These are phyloP conservation scores for Halcyon chelicuti DNA, from an alignment of 2,797 vertebrate genomes.

Conservation along the genomic window DNA sequence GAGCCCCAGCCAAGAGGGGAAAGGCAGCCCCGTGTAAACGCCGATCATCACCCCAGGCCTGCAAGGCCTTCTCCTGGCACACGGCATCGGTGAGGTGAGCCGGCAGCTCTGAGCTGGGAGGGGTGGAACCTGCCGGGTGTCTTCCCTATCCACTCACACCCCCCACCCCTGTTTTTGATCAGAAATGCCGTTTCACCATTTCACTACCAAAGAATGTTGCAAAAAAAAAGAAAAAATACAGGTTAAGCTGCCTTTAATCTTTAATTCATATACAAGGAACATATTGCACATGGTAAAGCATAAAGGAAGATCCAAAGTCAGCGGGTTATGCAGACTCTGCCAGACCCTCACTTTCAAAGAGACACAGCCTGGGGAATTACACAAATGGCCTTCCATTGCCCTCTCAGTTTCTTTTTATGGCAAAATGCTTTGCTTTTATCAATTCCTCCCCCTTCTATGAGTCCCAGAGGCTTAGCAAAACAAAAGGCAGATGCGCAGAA, in stretches of 20 bases:
- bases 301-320: constrained; percentile 74
- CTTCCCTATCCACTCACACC: neutral
- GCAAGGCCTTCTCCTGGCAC: neutral
- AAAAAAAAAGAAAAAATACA: constrained; percentile 40
- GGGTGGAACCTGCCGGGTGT: neutral
- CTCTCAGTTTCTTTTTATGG: constrained; percentile 80
- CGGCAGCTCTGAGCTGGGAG: neutral
- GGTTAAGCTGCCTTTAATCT: constrained; percentile 82
- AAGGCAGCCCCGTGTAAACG: neutral
- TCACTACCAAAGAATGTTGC: neutral
- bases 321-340: constrained; percentile 73
- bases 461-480: constrained; percentile 78
- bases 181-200: neutral
- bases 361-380: constrained; percentile 82
- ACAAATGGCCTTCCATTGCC: constrained; percentile 81
- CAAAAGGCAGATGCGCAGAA: constrained; percentile 72
- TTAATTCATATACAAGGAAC: constrained; percentile 76
- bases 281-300: constrained; percentile 61
- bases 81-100: accelerated
- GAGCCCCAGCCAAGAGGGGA: accelerated
- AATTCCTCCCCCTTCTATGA: constrained; percentile 66
- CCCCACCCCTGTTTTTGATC: neutral
- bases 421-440: constrained; percentile 82
- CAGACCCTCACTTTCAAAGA: constrained; percentile 82
- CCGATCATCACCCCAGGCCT: neutral